Conservation (phyloP, 2,113 vertebrate species). For the Misgurnus mizolepis region DNA sequence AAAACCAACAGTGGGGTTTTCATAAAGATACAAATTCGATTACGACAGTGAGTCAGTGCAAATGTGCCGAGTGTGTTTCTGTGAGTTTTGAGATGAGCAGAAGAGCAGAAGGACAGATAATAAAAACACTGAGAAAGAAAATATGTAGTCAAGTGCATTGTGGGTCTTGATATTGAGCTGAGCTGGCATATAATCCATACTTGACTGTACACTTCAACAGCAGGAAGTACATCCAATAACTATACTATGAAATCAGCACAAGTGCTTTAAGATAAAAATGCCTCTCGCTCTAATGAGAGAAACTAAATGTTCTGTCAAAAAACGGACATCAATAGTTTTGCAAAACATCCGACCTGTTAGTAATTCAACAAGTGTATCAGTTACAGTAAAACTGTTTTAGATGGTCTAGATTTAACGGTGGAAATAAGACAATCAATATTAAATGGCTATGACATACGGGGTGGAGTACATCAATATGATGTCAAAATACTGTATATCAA, state of each 20-base stretch:
- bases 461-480: too few relatives aligned
- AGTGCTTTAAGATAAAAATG: conserved; percentile 5
- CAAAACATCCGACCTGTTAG: conserved; percentile 16
- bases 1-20: not conserved
- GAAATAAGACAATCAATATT: not conserved
- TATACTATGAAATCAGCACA: conserved; percentile 44
- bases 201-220: conserved; percentile 46
- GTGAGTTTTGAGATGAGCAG: conserved; percentile 8
- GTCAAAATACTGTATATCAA: too few relatives aligned
- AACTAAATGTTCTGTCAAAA: conserved; percentile 33
- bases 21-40: not conserved
- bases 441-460: not conserved
- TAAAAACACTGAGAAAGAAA: conserved; percentile 24
- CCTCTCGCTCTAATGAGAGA: conserved; percentile 9
- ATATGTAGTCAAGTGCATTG: not conserved
- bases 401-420: not conserved
- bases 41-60: not conserved
- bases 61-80: not conserved
- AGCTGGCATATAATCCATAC: conserved; percentile 54
- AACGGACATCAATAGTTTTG: not conserved
- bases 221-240: conserved; percentile 40
- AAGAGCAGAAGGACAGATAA: not conserved
- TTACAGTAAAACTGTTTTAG: not conserved
- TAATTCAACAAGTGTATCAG: conserved; percentile 9
- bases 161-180: conserved; percentile 16